Percentiles rank a stretch among this genome's conserved stretches.
phyloP scores from a whole-genome alignment of 2,888 invertebrate species.

The Trichopoda pennipes region DNA sequence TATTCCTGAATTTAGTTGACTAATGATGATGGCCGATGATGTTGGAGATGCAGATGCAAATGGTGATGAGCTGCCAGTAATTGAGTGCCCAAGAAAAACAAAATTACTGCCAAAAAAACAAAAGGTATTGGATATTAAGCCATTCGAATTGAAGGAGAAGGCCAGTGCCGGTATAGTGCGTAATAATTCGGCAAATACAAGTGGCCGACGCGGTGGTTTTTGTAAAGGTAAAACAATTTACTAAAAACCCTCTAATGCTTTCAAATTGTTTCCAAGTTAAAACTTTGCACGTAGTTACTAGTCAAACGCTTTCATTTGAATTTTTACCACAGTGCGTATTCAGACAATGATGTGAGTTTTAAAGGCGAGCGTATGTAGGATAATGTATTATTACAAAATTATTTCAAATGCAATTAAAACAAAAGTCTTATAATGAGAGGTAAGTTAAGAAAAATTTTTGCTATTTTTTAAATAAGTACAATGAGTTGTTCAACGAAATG shows the following conservation, averaged over 20 bases:
- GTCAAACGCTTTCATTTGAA: too few relatives aligned
- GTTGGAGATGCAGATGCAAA: constrained; percentile 40
- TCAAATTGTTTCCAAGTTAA: not conserved
- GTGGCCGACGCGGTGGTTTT: constrained; percentile 75
- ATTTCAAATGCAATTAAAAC: too few relatives aligned
- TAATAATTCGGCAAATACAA: constrained; percentile 52
- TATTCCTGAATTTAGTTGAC: constrained; percentile 79
- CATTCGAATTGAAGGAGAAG: constrained; percentile 4
- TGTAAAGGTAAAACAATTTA: constrained; percentile 73
- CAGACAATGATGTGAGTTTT: too few relatives aligned
- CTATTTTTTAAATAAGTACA: too few relatives aligned
- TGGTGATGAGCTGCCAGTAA: not conserved
- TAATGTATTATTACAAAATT: too few relatives aligned
- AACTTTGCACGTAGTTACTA: too few relatives aligned
- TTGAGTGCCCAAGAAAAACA: not conserved
- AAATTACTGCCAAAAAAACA: constrained; percentile 72
- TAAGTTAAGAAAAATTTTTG: too few relatives aligned
- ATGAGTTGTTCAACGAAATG: too few relatives aligned
- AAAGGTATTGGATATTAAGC: constrained; percentile 46
- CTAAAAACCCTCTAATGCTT: constrained; percentile 67
- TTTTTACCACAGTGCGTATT: too few relatives aligned
- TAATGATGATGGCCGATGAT: constrained; percentile 75
- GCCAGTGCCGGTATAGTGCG: constrained; percentile 2
- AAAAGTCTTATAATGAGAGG: too few relatives aligned
- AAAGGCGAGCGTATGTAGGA: too few relatives aligned